A percentile compares a stretch with the other conserved stretches of the same genome.
phyloP scores from a whole-genome alignment of 2,113 vertebrate genomes.

The Barnardius zonarius region DNA sequence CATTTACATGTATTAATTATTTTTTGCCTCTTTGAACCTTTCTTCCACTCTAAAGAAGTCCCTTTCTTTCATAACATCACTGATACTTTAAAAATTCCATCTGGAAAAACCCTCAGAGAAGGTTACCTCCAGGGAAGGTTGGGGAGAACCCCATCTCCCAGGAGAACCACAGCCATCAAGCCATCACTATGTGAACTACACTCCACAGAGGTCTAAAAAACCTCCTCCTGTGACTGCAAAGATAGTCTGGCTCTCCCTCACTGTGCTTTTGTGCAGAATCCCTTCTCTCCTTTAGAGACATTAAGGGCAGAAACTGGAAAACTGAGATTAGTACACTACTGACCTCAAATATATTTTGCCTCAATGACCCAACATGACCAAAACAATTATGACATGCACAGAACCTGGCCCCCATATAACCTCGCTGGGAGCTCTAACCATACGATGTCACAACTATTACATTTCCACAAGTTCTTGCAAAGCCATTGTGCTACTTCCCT shows the following conservation, averaged over 20 bases:
- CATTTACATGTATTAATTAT: neutral
- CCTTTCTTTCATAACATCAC: neutral
- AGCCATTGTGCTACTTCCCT: neutral
- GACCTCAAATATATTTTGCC: neutral
- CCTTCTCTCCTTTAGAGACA: neutral
- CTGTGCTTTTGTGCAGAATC: neutral
- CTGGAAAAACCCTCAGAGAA: neutral
- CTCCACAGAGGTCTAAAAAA: neutral
- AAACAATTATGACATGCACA: neutral
- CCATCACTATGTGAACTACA: rapidly evolving
- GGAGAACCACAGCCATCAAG: neutral
- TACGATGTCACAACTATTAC: rapidly evolving
- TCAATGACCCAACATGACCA: neutral
- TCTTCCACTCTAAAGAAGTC: neutral
- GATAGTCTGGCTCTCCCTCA: neutral
- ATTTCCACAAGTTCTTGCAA: neutral
- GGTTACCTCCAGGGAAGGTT: rapidly evolving
- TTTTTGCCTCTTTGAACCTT: neutral
- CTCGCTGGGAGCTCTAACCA: neutral
- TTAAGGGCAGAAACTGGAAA: neutral
- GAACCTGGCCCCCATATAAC: neutral
- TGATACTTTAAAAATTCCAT: neutral
- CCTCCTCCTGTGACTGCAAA: neutral
- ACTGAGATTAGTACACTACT: rapidly evolving
- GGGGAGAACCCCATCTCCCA: neutral